A percentile compares a stretch with the other conserved stretches of the same genome.
Conservation (phyloP, 2,113 vertebrate genomes). For the Lepidothrix coronata region DNA sequence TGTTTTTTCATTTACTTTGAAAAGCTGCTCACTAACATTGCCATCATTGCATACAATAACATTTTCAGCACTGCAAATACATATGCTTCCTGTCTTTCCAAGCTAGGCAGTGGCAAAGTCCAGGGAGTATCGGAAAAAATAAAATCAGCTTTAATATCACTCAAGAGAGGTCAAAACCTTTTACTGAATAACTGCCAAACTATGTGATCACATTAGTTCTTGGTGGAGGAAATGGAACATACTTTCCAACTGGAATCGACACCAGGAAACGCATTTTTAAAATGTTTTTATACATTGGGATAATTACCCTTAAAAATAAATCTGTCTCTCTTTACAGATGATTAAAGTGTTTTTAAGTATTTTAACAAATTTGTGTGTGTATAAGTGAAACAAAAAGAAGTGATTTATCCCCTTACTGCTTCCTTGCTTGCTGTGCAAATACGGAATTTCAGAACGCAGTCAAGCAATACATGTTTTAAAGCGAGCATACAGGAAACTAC, state of each 20-base stretch:
- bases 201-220: not conserved
- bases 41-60: not conserved
- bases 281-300: not conserved
- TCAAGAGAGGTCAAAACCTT: conserved; percentile 13
- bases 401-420: not conserved
- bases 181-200: not conserved
- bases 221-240: conserved; percentile 19
- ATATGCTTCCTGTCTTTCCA: not conserved
- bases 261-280: conserved; percentile 39
- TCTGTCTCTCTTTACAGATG: not conserved
- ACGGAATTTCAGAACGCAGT: not conserved
- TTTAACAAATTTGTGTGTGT: not conserved
- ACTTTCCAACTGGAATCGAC: not conserved
- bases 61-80: not conserved
- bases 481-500: not conserved
- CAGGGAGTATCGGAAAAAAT: conserved; percentile 7
- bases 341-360: not conserved
- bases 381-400: not conserved
- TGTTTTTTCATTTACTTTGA: not conserved
- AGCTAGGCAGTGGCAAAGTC: not conserved
- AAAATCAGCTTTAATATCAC: not conserved
- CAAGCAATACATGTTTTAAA: not conserved
- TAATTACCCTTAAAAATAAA: conserved; percentile 1
- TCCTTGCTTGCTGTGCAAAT: not conserved
- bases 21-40: not conserved